Base-by-base conservation (phyloP, 2,888 invertebrate species). In the Acanthosepion pharaonis region DNA sequence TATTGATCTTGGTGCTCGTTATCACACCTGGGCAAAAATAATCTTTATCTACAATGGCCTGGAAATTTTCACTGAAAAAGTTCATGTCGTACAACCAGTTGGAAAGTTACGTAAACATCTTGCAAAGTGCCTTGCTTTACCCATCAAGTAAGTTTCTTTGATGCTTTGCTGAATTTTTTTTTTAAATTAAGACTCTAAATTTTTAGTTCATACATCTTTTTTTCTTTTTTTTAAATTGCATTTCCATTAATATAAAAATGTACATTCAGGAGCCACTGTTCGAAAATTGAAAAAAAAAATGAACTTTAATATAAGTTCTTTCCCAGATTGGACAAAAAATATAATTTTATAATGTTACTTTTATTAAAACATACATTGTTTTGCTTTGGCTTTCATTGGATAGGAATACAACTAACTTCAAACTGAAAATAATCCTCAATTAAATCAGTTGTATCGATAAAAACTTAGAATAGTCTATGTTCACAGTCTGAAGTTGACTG, bases 51-150 rank as follows among this genome's bases (percentile, higher is more conserved):
- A 96, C 94, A 95, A 96, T 59, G 96, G 96, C 1, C 93, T 95
- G 94, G 95, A 94, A 28, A 94, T 96, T 59, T 95, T 96, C 93
- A 95, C 95, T n/a, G 95, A 96, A n/a, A 96, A 94, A 20, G 95
- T 96, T 48, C 96, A 96, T 94, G 96, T 96, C 18, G 95, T 96
- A 51, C 96, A 96, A 91, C 95, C 96, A 5, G 96, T 96, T 18
- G 96, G 96, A 2, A 96, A 95, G 94, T 95, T 97, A 42, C 94
- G 96, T 3, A 95, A 93, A 6, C 95, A 96, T 91, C 95, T 96
- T 28, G 95, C 96, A 0, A 94, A 96, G 53, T 95, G 95, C 51
- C 94, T 97, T 49, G 94, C 95, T 93, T 91, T 96, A 25, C 95
- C 95, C 91, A 94, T 95, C 64, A 95, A 95, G 96, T 96, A 95